Conservation (phyloP, 2,113 vertebrate species). For the Mastomys coucha region DNA sequence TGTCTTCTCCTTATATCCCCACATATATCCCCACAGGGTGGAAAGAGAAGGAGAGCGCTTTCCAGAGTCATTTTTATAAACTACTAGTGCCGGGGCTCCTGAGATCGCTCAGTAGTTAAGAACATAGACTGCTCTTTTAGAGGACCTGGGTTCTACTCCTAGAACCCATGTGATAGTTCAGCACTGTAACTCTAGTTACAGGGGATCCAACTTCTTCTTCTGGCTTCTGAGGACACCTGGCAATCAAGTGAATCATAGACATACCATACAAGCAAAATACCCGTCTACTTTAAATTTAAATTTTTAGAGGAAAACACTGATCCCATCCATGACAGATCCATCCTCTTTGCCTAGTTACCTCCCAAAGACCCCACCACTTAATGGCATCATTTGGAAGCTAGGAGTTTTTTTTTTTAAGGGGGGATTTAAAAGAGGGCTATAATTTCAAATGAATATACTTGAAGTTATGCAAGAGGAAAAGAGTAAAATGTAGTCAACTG, state of each 20-base stretch:
- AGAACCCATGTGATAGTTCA: background rate
- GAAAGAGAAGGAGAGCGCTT: background rate
- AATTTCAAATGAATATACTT: background rate
- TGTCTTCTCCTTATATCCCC: background rate
- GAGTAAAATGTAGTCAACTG: background rate
- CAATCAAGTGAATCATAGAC: background rate
- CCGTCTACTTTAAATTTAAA: background rate
- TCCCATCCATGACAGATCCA: background rate
- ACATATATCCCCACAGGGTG: background rate
- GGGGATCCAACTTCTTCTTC: too few species aligned
- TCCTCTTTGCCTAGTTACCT: background rate
- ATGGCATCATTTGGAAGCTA: background rate
- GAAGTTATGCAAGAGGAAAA: background rate
- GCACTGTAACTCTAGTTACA: background rate
- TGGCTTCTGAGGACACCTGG: background rate
- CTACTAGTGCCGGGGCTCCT: background rate
- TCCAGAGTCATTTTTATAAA: background rate
- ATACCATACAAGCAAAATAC: background rate
- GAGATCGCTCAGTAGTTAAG: background rate
- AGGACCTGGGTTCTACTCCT: background rate
- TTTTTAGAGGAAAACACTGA: background rate
- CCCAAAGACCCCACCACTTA: background rate
- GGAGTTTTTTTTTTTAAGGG: background rate
- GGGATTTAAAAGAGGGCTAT: background rate
- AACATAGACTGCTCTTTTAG: background rate